Evolutionary conservation across 2,113 vertebrate species (phyloP).

Genomic region (Halichoerus grypus): DNA sequence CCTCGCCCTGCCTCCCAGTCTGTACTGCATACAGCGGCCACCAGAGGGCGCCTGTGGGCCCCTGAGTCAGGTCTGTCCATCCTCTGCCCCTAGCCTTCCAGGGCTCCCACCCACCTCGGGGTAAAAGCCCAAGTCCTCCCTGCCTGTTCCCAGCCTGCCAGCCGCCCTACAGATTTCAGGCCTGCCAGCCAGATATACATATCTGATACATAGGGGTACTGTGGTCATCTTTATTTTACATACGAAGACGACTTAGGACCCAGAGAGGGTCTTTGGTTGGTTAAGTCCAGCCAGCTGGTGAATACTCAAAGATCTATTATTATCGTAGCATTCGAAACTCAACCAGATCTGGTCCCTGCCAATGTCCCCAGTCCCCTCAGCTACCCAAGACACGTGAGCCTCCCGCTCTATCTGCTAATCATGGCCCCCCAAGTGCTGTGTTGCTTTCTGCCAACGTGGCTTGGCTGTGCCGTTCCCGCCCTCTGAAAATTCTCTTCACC

Average conservation of each 20-base stretch:
- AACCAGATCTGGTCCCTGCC: background rate
- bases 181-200: background rate
- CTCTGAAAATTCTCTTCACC: background rate
- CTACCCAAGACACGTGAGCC: background rate
- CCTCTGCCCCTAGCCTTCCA: background rate
- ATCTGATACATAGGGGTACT: background rate
- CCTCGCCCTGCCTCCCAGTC: background rate
- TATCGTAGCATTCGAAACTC: background rate
- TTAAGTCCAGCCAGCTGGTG: background rate
- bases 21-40: background rate
- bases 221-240: background rate
- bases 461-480: background rate
- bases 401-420: background rate
- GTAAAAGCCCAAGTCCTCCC: background rate
- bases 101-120: background rate
- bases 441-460: background rate
- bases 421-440: background rate
- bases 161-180: background rate
- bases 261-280: background rate
- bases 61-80: background rate
- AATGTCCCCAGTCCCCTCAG: background rate
- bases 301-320: background rate
- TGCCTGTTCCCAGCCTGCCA: background rate
- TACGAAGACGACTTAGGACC: background rate
- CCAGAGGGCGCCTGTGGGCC: background rate